Evolutionary conservation across 2,888 invertebrate genomes (phyloP).

Genomic region (Andrena chrysosceles): DNA sequence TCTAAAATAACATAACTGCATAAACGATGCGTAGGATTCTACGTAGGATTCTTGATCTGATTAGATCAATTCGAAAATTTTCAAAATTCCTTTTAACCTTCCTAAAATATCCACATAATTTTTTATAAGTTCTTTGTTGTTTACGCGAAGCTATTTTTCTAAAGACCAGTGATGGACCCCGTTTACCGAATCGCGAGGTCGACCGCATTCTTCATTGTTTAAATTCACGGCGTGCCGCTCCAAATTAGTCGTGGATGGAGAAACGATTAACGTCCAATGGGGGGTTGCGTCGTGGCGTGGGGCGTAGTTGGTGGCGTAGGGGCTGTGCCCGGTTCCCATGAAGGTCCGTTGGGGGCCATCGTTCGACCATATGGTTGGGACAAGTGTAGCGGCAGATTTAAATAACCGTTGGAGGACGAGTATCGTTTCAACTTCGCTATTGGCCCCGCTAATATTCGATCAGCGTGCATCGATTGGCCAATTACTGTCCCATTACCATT

Average conservation of each 20-base stretch:
- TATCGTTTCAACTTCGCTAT: conserved; percentile 47
- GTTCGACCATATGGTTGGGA: conserved; percentile 80
- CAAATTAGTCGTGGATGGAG: conserved; percentile 78
- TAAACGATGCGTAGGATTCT: no score
- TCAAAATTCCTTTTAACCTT: no score
- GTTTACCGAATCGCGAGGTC: conserved; percentile 53
- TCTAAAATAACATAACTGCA: background rate
- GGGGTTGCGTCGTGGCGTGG: conserved; percentile 66
- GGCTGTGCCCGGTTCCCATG: conserved; percentile 83
- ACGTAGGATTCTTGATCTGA: no score
- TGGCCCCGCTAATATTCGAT: conserved; percentile 46
- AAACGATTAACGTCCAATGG: conserved; percentile 77
- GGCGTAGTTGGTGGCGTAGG: conserved; percentile 73
- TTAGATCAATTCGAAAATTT: no score
- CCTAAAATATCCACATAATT: background rate
- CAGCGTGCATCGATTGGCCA: conserved; percentile 18
- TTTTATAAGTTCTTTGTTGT: background rate
- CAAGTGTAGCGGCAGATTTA: conserved; percentile 84
- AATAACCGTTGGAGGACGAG: conserved; percentile 83
- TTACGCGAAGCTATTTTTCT: background rate
- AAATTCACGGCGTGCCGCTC: conserved; percentile 76
- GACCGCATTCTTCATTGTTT: conserved; percentile 76
- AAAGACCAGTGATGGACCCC: conserved; percentile 1
- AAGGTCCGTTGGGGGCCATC: conserved; percentile 84
- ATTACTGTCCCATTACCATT: conserved; percentile 19